Base-by-base conservation (phyloP, 2,113 vertebrate genomes). In the Oreotragus oreotragus region DNA sequence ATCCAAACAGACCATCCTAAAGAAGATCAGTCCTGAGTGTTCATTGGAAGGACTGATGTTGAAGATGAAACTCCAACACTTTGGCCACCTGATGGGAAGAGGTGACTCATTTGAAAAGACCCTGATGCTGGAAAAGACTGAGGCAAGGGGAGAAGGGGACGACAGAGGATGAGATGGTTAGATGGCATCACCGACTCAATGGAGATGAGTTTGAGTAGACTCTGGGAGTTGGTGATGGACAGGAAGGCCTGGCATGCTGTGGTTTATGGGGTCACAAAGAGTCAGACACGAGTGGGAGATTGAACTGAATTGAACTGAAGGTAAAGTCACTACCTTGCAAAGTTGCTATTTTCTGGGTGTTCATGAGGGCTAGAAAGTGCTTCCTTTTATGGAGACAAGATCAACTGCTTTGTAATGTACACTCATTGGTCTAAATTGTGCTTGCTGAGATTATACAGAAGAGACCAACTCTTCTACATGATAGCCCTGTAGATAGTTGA, bases 291-390 rank as follows among this genome's bases (percentile, higher is more conserved):
- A 73, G n/a, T 13, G 21, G 39, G 66, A 1, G 0, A 73, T 0
- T 36, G n/a, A 70, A 73, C 66, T 73, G 66, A 39, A 39, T 6
- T 70, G 66, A 70, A 39, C 36, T 73, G n/a, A 81, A 94, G 14
- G 43, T 62, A 70, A 94, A 89, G 16, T 81, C 62, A 91, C n/a
- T 80, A 33, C 39, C 58, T 95, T 85, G 19, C 47, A 90, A 66
- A 97, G 19, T n/a, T 96, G 27, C 91, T 92, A 33, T 76, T 91
- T 96, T 97, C 80, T 97, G 17, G 7, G 36, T 84, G 16, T 60
- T 95, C 12, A 27, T 55, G 88, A 81, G 28, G 7, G 9, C 57
- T 86, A 76, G 51, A 88, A 96, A 77, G 53, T n/a, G 57, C 27
- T 90, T 96, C 64, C 51, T 92, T 36, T 90, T 76, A 55, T 47